Evolutionary conservation across 2,797 vertebrate species (phyloP).

Genomic region (Gadopsis marmoratus): DNA sequence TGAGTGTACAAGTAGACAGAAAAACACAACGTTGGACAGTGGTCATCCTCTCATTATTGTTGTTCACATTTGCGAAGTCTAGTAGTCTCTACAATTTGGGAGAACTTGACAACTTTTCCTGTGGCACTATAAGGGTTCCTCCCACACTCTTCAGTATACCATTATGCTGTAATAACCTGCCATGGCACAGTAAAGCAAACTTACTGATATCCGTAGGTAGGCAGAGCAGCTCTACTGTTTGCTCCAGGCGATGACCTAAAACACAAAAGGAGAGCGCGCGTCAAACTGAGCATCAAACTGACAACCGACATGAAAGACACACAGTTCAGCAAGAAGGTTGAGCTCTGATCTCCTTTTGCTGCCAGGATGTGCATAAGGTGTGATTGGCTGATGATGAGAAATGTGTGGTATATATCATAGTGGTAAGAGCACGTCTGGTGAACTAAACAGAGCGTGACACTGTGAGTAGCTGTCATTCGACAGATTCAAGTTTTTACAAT

Average conservation of each 20-base stretch:
- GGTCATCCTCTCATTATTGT: conserved; percentile 3
- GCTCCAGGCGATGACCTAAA: conserved; percentile 67
- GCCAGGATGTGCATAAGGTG: conserved; percentile 27
- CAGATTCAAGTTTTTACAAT: conserved; percentile 2
- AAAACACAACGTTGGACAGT: conserved; percentile 6
- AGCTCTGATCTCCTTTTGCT: conserved; percentile 42
- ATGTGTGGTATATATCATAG: no score
- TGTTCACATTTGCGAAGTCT: conserved; percentile 7
- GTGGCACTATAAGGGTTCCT: conserved; percentile 26
- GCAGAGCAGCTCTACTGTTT: conserved; percentile 57
- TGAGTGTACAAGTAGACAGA: conserved; percentile 15
- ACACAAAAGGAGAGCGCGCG: conserved; percentile 53
- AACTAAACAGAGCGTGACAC: conserved; percentile 1
- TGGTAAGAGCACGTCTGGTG: background rate
- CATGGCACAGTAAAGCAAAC: conserved; percentile 45
- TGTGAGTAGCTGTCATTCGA: background rate
- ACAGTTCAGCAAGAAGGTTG: conserved; percentile 16
- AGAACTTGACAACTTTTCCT: conserved; percentile 7
- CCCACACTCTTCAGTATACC: conserved; percentile 9
- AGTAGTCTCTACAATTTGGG: conserved; percentile 9
- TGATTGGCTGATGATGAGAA: conserved; percentile 1
- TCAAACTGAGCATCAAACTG: conserved; percentile 56
- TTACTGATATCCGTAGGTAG: conserved; percentile 70
- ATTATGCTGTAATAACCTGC: conserved; percentile 31
- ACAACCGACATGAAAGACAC: conserved; percentile 42